phyloP scores from a whole-genome alignment of 2,888 invertebrate species.

The Amblyjoppa proteus region DNA sequence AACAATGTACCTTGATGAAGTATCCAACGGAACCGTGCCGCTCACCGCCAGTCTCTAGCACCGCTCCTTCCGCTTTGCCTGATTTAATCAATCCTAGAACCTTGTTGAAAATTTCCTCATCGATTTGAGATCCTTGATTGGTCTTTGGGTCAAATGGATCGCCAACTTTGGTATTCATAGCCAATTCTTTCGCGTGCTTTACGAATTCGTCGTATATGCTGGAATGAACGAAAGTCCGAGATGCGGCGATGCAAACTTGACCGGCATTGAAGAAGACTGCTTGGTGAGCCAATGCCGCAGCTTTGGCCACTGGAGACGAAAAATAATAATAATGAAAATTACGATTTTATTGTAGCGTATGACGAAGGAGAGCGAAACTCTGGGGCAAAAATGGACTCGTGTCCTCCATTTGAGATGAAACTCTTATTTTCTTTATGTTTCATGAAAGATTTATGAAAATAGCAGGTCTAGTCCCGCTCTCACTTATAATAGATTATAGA shows the following conservation, averaged over 20 bases:
- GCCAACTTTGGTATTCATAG: slow-evolving; percentile 85
- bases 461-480: background rate
- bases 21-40: slow-evolving; percentile 90
- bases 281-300: slow-evolving; percentile 82
- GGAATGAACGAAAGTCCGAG: slow-evolving; percentile 87
- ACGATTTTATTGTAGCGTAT: no score
- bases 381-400: no score
- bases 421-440: no score
- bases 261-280: slow-evolving; percentile 87
- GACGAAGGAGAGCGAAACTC: no score
- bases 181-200: slow-evolving; percentile 84
- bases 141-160: slow-evolving; percentile 85
- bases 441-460: background rate
- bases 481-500: background rate
- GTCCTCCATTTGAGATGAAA: no score
- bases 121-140: slow-evolving; percentile 88
- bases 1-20: slow-evolving; percentile 86
- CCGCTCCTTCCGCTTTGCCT: slow-evolving; percentile 93
- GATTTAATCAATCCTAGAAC: slow-evolving; percentile 91
- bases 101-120: slow-evolving; percentile 91
- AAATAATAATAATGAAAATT: background rate
- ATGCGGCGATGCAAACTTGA: slow-evolving; percentile 88
- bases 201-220: slow-evolving; percentile 87
- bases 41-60: slow-evolving; percentile 91
- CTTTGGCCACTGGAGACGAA: slow-evolving; percentile 70